Conservation (phyloP, 2,113 vertebrate genomes). For the Castor canadensis region DNA sequence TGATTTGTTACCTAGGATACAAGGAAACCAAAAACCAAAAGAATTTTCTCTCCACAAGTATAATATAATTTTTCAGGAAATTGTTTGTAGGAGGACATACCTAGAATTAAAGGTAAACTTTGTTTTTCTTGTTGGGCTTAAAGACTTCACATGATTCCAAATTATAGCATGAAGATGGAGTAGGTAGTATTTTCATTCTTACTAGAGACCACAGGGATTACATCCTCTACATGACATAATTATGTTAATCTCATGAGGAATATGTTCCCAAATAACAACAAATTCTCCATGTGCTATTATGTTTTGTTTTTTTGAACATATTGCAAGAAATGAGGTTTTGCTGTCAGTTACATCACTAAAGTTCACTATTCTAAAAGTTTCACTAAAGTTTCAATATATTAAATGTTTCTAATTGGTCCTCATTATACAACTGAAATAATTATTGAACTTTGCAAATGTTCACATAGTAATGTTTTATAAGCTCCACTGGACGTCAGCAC, state of each 20-base stretch:
- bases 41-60: neutral
- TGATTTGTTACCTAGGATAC: neutral
- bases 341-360: neutral
- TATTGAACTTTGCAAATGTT: neutral
- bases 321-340: neutral
- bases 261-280: neutral
- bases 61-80: neutral
- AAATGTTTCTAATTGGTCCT: neutral
- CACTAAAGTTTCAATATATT: neutral
- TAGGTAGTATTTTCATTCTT: neutral
- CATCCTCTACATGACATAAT: neutral
- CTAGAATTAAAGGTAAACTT: neutral
- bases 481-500: neutral
- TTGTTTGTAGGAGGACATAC: neutral
- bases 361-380: too few relatives aligned
- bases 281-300: neutral
- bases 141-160: neutral
- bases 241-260: slow-evolving; percentile 45
- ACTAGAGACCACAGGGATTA: slow-evolving; percentile 24
- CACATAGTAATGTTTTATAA: neutral
- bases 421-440: neutral
- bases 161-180: neutral
- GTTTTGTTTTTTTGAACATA: neutral
- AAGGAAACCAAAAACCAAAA: neutral
- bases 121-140: neutral